Evolutionary conservation across 1,140 invertebrate species (phyloP).

Genomic region (Apis dorsata): DNA sequence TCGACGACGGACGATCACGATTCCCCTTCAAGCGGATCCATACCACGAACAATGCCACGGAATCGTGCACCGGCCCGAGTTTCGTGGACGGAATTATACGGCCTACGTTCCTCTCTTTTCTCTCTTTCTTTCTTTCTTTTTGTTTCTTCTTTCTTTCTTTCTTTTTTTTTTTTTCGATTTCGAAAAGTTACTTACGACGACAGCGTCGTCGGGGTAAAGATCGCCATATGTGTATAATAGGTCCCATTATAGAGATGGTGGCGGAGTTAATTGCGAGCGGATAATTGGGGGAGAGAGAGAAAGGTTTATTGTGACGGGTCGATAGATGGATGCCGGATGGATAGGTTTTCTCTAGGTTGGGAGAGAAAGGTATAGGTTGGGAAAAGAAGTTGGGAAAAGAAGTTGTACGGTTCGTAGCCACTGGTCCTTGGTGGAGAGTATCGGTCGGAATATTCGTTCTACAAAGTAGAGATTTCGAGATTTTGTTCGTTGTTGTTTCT

Average conservation of each 20-base stretch:
- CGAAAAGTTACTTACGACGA: neutral
- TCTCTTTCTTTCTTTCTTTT: too few relatives aligned
- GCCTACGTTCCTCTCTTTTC: neutral
- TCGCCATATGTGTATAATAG: neutral
- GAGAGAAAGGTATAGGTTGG: neutral
- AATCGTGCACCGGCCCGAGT: conserved; percentile 15
- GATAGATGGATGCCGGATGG: neutral
- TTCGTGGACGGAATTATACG: conserved; percentile 31
- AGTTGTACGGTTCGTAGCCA: neutral
- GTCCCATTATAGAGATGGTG: neutral
- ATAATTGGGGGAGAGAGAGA: neutral
- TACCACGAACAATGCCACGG: conserved; percentile 25
- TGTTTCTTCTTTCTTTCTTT: too few relatives aligned
- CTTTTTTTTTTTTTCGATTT: neutral
- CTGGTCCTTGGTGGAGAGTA: neutral
- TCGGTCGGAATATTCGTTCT: neutral
- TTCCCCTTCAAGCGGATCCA: conserved; percentile 13
- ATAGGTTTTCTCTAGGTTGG: neutral
- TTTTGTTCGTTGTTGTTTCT: too few relatives aligned
- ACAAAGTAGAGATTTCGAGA: too few relatives aligned
- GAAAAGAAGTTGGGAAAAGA: neutral
- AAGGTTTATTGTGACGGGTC: conserved; percentile 14
- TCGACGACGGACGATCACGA: conserved; percentile 38
- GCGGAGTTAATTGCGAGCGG: conserved; percentile 13
- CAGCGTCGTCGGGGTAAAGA: too few relatives aligned